Percentiles rank a stretch among this genome's conserved stretches.
Evolutionary conservation across 2,888 invertebrate species (phyloP).

Genomic region (Andrena praecox): DNA sequence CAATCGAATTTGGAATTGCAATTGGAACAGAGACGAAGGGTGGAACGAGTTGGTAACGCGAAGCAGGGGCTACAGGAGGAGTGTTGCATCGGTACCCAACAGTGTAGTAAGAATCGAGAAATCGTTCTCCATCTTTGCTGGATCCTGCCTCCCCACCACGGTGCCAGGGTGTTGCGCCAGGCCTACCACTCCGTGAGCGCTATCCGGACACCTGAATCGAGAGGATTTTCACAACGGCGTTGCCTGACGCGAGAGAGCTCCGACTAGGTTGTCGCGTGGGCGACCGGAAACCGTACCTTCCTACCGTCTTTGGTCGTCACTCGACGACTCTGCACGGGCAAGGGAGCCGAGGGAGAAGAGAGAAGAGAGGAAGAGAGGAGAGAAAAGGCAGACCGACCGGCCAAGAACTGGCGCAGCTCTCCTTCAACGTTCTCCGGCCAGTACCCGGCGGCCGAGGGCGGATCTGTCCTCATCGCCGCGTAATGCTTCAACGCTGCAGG

Average conservation of each 20-base stretch:
- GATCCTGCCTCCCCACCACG: conserved; percentile 36
- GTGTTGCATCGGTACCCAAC: no score
- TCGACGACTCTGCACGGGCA: conserved; percentile 60
- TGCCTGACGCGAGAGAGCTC: conserved; percentile 71
- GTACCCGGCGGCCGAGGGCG: conserved; percentile 57
- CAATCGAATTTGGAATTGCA: background rate
- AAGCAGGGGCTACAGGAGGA: background rate
- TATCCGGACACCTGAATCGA: conserved; percentile 77
- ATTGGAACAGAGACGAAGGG: conserved; percentile 25
- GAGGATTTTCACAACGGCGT: conserved; percentile 79
- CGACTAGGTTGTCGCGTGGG: conserved; percentile 81
- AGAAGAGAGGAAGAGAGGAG: conserved; percentile 44
- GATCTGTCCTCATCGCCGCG: conserved; percentile 57
- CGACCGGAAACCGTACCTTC: conserved; percentile 87
- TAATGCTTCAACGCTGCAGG: conserved; percentile 31
- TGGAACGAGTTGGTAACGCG: background rate
- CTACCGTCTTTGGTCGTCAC: conserved; percentile 84
- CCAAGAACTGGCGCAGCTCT: conserved; percentile 73
- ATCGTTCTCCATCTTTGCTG: conserved; percentile 42
- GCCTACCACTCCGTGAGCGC: conserved; percentile 68
- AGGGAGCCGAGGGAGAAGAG: conserved; percentile 40
- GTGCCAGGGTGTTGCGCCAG: conserved; percentile 73
- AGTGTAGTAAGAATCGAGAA: conserved; percentile 30
- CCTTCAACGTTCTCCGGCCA: conserved; percentile 70
- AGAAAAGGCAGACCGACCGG: conserved; percentile 70